Base-by-base conservation (phyloP, 2,888 invertebrate genomes). In the Fragum sueziense region DNA sequence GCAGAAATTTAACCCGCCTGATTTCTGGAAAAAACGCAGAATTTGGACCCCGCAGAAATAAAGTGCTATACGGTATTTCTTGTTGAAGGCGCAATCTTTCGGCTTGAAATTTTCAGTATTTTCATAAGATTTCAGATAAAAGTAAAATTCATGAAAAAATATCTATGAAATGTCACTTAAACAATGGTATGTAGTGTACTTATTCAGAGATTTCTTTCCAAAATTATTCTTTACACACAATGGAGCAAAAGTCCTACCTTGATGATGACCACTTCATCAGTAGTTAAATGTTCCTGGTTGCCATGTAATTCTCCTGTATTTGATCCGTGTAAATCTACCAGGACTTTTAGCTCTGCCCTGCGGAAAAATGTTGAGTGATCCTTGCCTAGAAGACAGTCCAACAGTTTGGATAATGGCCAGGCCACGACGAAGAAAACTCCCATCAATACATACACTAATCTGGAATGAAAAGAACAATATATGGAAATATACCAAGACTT, bases 401-500 rank as follows among this genome's bases (percentile, higher is more conserved):
- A 85, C 4, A 93, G 61, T 80, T 92, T 92, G 20, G 93, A 90
- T n/a, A 93, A 54, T 6, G 93, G 93, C 88, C 89, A 93, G 25
- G 92, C 84, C 22, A 93, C 84, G 2, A 92, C 79, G 74, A 91
- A 90, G n/a, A 91, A 86, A 6, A 91, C 14, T 7, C 77, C 90
- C 89, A 93, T 92, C 77, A 93, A 73, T 7, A 91, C 20, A 71
- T 92, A 93, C 4, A 93, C 93, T 33, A 93, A 47, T 52, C 92
- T 92, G 61, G 20, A 80, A 78, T 17, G 75, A 52, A 27, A 20
- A n/a, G n/a, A n/a, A n/a, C n/a, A n/a, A n/a, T n/a, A n/a, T n/a
- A 79, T 93, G 93, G n/a, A 93, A 85, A 73, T 91, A 91, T 4
- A 93, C 92, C 29, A 93, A 74, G 17, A 90, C 93, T 82, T 92